phyloP scores from a whole-genome alignment of 2,797 vertebrate species.

The Clarias laeviceps region DNA sequence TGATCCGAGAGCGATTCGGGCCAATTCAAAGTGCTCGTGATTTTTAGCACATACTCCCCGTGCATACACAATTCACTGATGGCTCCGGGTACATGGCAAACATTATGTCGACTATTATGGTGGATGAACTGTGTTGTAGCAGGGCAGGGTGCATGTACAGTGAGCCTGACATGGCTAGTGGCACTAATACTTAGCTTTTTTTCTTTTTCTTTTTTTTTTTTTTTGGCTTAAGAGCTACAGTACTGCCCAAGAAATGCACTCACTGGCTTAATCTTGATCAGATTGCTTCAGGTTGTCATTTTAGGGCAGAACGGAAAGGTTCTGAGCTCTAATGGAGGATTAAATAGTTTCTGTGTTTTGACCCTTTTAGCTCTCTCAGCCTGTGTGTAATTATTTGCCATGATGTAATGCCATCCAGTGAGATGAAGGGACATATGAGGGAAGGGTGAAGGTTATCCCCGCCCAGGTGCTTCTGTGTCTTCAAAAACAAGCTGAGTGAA shows the following conservation, averaged over 20 bases:
- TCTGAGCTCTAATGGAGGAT: slow-evolving; percentile 31
- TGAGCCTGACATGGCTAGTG: neutral
- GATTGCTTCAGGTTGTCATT: neutral
- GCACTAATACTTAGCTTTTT: neutral
- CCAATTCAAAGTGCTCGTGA: slow-evolving; percentile 39
- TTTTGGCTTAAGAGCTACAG: neutral
- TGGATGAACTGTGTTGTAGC: slow-evolving; percentile 17
- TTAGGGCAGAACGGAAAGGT: slow-evolving; percentile 2
- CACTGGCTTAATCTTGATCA: slow-evolving; percentile 11
- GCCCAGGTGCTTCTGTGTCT: slow-evolving; percentile 35
- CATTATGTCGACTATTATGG: slow-evolving; percentile 34
- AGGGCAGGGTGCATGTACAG: slow-evolving; percentile 1
- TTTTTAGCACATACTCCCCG: slow-evolving; percentile 37
- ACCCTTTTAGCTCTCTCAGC: slow-evolving; percentile 28
- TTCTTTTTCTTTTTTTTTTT: neutral
- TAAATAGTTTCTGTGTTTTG: slow-evolving; percentile 21
- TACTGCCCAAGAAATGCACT: slow-evolving; percentile 5
- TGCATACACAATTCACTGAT: slow-evolving; percentile 39
- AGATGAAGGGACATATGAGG: slow-evolving; percentile 36
- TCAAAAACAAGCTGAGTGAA: slow-evolving; percentile 35
- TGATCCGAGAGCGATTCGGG: slow-evolving; percentile 50
- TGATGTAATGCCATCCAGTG: slow-evolving; percentile 40
- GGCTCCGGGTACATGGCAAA: slow-evolving; percentile 31
- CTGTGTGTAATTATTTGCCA: slow-evolving; percentile 39
- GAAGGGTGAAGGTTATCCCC: slow-evolving; percentile 51